A percentile compares a stretch with the other conserved stretches of the same genome.
phyloP scores from a whole-genome alignment of 2,113 vertebrate genomes.

The Todiramphus saurophagus region DNA sequence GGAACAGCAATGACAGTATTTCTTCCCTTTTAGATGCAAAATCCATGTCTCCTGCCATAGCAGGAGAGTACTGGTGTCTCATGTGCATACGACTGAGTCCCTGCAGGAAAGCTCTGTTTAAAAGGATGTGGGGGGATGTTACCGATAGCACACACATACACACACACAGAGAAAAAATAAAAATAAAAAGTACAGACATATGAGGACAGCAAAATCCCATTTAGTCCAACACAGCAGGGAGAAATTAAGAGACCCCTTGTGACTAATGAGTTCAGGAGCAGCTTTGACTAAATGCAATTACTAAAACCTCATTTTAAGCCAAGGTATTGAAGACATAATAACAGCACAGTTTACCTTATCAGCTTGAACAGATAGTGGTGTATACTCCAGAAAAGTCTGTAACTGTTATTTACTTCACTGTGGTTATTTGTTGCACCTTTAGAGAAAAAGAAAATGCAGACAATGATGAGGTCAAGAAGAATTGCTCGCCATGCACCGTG shows the following conservation, averaged over 20 bases:
- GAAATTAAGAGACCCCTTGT: background rate
- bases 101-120: background rate
- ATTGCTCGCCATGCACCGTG: background rate
- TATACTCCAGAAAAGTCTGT: background rate
- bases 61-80: background rate
- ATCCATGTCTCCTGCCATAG: background rate
- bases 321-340: background rate
- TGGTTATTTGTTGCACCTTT: background rate
- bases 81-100: background rate
- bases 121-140: background rate
- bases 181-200: background rate
- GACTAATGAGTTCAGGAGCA: background rate
- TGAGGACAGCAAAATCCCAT: background rate
- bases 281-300: background rate
- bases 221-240: background rate
- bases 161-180: too few species aligned
- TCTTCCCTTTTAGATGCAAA: background rate
- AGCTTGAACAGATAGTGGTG: background rate
- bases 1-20: background rate
- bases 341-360: background rate
- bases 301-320: background rate
- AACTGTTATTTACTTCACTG: background rate
- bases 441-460: background rate
- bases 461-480: background rate
- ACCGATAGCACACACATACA: too few species aligned